These are phyloP conservation scores for Planiliza haematocheilus DNA, from an alignment of 2,113 vertebrate species.

Conservation along the genomic window DNA sequence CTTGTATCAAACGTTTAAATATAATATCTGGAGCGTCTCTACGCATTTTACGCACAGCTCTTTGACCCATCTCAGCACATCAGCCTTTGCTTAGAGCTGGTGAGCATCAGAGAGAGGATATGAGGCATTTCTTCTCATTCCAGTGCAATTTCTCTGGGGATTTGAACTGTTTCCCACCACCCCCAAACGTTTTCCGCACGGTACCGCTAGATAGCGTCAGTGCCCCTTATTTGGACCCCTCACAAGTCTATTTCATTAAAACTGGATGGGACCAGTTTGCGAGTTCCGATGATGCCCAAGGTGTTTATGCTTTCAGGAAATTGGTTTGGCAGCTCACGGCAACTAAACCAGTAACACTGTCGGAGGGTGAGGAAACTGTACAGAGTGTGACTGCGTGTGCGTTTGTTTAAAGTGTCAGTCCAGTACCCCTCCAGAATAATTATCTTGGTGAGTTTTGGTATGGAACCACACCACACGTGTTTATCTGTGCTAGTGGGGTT, in stretches of 20 bases:
- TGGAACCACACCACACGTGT: too few species aligned
- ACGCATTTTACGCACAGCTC: too few species aligned
- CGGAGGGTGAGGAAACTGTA: too few species aligned
- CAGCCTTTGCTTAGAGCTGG: background rate
- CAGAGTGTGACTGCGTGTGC: too few species aligned
- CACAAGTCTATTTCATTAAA: background rate
- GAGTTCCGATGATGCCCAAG: too few species aligned
- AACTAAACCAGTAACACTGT: background rate
- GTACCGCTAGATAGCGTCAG: constrained; percentile 42
- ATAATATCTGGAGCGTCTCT: too few species aligned
- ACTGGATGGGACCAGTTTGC: background rate
- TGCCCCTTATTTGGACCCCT: constrained; percentile 8
- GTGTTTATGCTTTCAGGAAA: background rate
- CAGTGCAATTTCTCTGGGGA: background rate
- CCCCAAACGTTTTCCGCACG: background rate
- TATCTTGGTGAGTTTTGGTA: too few species aligned
- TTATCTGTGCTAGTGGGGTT: too few species aligned
- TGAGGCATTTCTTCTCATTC: background rate
- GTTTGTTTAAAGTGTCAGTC: too few species aligned
- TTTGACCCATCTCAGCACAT: background rate
- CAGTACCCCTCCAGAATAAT: too few species aligned
- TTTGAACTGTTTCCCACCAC: background rate
- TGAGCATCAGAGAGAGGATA: background rate
- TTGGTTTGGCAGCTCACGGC: background rate
- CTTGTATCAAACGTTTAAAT: too few species aligned